A percentile compares a stretch with the other conserved stretches of the same genome.
Evolutionary conservation across 2,797 vertebrate genomes (phyloP).

Genomic region (Coregonus suidteri): DNA sequence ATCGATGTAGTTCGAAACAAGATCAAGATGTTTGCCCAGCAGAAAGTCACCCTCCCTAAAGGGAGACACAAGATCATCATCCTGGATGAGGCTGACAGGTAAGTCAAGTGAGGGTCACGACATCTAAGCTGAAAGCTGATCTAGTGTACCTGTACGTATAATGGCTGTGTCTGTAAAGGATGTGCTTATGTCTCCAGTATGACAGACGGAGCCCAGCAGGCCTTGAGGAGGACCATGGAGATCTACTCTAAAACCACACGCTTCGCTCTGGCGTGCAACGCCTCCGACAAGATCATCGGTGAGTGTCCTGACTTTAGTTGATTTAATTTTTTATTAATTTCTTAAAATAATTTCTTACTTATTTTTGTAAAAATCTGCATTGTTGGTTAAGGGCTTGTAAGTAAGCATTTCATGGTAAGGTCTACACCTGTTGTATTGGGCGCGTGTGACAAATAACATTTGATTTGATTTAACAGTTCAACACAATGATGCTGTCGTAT

Average conservation of each 20-base stretch:
- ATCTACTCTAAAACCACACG: slow-evolving; percentile 98
- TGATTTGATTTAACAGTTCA: not conserved
- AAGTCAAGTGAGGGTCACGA: not conserved
- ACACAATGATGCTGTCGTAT: not conserved
- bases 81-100: slow-evolving; percentile 98
- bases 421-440: too few species aligned
- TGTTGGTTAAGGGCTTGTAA: too few species aligned
- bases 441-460: too few species aligned
- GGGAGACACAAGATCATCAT: slow-evolving; percentile 97
- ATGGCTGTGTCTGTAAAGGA: not conserved
- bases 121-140: not conserved
- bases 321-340: not conserved
- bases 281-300: slow-evolving; percentile 97
- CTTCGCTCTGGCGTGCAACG: slow-evolving; percentile 94
- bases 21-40: slow-evolving; percentile 99
- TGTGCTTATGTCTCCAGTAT: slow-evolving; percentile 76
- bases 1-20: slow-evolving; percentile 98
- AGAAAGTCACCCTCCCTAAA: slow-evolving; percentile 95
- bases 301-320: slow-evolving; percentile 4
- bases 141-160: not conserved
- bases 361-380: too few species aligned
- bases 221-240: slow-evolving; percentile 95
- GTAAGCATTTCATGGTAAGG: too few species aligned
- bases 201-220: slow-evolving; percentile 98
- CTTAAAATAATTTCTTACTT: not conserved